Evolutionary conservation across 2,888 invertebrate genomes (phyloP), one percentile per base, ranked within the genome.

Genomic region (Agrotis puta): DNA sequence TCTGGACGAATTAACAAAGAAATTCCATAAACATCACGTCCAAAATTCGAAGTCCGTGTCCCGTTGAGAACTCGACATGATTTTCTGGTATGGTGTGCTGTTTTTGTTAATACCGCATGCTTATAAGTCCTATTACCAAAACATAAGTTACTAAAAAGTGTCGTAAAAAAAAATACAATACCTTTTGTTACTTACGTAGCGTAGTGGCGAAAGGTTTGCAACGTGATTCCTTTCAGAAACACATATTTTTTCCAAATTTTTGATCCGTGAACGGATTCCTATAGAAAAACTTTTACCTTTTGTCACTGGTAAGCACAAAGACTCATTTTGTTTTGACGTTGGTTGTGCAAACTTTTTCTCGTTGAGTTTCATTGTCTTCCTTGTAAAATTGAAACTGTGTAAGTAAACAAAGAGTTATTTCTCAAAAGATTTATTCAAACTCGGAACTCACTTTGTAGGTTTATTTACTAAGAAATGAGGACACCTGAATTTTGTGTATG

Each of bases 321-420:
- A 14, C 24, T 14, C 18, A 7, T 3, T 62, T 22, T 57, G 7
- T 39, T 43, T 69, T 69, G 39, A 18, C 14, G 45, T 57, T 4
- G 5, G 24, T 57, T 57, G 24, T 70, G 50, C 50, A 20, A 70
- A 57, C 14, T 6, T 43, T 69, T 22, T 22, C 18, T 6, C 11
- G 4, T 22, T 3, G 56, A 57, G 18, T 51, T 70, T 70, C 4
- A 45, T 14, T 22, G 43, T 24, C 18, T 69, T 70, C 56, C 18
- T 11, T 56, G 11, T 3, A 20, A 50, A 50, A 43, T 24, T 18
- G 27, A 57, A 27, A 33, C 1, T 45, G 7, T 22, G 56, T 24
- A 56, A 27, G 39, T 43, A 1, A 9, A 13, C n/a, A 14, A 39
- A 39, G 39, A 39, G 47, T 59, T 6, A 24, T 14, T 48, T 11